phyloP scores from a whole-genome alignment of 2,888 invertebrate genomes.

The Calephelis perditalis region DNA sequence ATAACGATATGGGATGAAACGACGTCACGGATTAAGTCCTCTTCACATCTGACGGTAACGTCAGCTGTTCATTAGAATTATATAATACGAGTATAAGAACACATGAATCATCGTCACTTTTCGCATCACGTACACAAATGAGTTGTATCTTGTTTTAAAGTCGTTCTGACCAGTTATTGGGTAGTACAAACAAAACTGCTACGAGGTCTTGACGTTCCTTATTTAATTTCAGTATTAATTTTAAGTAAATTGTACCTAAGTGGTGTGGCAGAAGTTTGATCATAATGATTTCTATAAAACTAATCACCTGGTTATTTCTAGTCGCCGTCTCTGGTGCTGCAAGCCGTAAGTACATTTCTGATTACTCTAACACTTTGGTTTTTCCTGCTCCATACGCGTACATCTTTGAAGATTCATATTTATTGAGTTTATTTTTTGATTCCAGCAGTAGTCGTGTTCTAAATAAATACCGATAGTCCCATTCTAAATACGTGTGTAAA shows the following conservation, averaged over 20 bases:
- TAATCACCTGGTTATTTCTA: not conserved
- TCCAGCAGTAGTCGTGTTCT: too few species aligned
- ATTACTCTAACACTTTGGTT: not conserved
- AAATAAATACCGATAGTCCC: too few species aligned
- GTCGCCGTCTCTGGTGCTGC: not conserved
- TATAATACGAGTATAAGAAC: not conserved
- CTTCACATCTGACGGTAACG: too few species aligned
- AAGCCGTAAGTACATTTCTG: conserved; percentile 7
- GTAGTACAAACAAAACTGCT: conserved; percentile 5
- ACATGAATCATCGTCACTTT: not conserved
- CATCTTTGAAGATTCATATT: too few species aligned
- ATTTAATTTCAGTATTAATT: not conserved
- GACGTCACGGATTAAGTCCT: too few species aligned
- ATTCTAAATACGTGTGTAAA: too few species aligned
- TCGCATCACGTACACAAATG: not conserved
- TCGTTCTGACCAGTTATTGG: conserved; percentile 4
- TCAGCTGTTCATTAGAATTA: too few species aligned
- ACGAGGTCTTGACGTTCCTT: not conserved
- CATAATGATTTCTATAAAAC: conserved; percentile 1
- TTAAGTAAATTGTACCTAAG: not conserved
- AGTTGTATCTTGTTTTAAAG: not conserved
- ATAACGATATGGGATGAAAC: too few species aligned
- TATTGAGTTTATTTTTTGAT: not conserved
- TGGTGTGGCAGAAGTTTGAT: not conserved
- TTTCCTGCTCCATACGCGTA: too few species aligned